These are phyloP conservation scores for Sparidentex hasta DNA, from an alignment of 2,797 vertebrate genomes.

Conservation along the genomic window DNA sequence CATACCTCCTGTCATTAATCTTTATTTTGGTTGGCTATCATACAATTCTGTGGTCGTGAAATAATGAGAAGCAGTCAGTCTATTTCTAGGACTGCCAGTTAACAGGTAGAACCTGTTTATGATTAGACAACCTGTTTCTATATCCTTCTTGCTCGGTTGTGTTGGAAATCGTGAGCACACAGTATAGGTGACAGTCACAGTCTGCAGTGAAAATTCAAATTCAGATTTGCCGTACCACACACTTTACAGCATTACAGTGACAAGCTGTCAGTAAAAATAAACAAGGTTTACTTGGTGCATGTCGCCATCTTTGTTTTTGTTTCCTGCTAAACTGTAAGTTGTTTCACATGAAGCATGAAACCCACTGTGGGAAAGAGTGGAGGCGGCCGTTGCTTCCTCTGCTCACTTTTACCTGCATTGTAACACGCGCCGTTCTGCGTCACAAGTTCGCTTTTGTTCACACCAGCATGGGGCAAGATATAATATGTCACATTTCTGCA, in stretches of 20 bases:
- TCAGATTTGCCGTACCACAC: too few relatives aligned
- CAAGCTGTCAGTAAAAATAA: neutral
- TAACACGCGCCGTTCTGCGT: too few relatives aligned
- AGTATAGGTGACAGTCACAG: too few relatives aligned
- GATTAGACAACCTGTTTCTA: neutral
- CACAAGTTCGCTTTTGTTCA: too few relatives aligned
- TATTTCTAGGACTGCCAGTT: neutral
- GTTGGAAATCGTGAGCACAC: too few relatives aligned
- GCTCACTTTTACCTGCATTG: too few relatives aligned
- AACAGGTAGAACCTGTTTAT: neutral
- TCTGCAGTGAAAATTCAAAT: too few relatives aligned
- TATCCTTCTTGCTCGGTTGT: too few relatives aligned
- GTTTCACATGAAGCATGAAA: neutral
- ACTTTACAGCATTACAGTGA: neutral
- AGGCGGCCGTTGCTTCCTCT: too few relatives aligned
- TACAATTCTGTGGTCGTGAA: neutral
- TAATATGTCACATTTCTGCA: too few relatives aligned
- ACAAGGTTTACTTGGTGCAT: neutral
- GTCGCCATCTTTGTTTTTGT: neutral
- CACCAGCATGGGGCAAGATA: too few relatives aligned
- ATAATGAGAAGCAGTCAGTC: neutral
- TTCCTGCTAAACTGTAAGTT: neutral
- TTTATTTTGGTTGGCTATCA: neutral
- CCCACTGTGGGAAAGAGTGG: neutral
- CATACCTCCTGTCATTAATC: neutral